Conservation (phyloP, 53 echinoderm and acorn worm genomes). For the Zoroaster sp. region DNA sequence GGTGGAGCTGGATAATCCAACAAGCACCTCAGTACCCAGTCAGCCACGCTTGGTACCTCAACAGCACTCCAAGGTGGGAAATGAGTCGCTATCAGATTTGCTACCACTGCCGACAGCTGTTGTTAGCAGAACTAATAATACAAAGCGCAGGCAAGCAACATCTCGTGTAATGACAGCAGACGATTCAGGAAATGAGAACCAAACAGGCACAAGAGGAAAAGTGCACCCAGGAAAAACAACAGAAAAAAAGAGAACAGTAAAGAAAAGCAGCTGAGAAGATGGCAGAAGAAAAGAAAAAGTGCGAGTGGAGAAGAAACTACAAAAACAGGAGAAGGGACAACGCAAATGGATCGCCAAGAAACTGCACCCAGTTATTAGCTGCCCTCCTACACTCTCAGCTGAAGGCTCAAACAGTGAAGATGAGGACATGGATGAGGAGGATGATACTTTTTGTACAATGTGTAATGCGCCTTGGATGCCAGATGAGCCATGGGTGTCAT, state of each 20-base stretch:
- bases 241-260: conserved; percentile 1
- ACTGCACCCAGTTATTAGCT: not conserved
- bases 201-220: conserved; percentile 11
- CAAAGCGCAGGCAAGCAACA: conserved; percentile 15
- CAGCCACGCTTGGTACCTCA: not conserved
- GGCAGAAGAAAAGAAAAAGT: not conserved
- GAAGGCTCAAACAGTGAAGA: not conserved
- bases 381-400: not conserved
- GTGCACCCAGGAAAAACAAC: not conserved
- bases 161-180: conserved; percentile 12
- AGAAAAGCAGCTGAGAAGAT: conserved; percentile 7
- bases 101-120: conserved; percentile 12
- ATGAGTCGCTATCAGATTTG: not conserved
- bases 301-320: not conserved
- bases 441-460: not conserved
- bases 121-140: not conserved
- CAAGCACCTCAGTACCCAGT: not conserved
- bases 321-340: not conserved
- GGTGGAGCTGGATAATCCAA: not conserved
- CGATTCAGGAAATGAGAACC: not conserved
- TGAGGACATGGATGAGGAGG: not conserved
- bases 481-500: conserved; percentile 45
- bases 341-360: not conserved
- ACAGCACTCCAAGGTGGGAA: not conserved
- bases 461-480: conserved; percentile 22